Conservation (phyloP, 2,888 invertebrate genomes). For the Bellardia bayeri region DNA sequence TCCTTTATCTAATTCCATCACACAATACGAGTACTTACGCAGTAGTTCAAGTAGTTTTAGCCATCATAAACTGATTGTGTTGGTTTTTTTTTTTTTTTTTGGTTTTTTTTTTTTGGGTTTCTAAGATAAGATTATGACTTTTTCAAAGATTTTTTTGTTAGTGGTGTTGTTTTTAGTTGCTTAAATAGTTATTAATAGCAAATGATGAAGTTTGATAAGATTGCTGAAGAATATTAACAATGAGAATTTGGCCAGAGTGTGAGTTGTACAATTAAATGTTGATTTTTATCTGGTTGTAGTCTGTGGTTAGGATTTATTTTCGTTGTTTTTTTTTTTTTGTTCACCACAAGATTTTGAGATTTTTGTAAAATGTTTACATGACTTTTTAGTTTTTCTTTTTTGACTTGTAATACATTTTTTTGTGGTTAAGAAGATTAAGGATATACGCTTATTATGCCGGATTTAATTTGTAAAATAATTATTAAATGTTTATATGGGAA, state of each 20-base stretch:
- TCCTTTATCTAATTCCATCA: constrained; percentile 6
- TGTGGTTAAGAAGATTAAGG: not conserved
- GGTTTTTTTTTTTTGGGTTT: constrained; percentile 18
- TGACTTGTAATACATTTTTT: not conserved
- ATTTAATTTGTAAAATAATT: not conserved
- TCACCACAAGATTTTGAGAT: not conserved
- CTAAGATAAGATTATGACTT: constrained; percentile 55
- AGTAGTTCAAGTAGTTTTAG: constrained; percentile 7
- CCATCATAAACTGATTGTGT: constrained; percentile 25
- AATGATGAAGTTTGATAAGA: constrained; percentile 44
- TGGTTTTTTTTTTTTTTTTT: constrained; percentile 27
- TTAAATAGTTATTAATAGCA: constrained; percentile 42
- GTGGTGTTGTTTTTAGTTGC: not conserved
- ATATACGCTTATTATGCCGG: not conserved
- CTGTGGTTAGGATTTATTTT: not conserved
- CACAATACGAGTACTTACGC: not conserved
- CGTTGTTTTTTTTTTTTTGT: not conserved
- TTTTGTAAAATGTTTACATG: not conserved
- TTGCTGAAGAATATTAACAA: not conserved
- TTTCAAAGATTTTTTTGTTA: constrained; percentile 15
- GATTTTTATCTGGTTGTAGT: constrained; percentile 39
- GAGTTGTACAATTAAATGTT: constrained; percentile 52
- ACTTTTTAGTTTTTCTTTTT: not conserved
- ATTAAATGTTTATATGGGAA: not conserved
- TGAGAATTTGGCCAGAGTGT: constrained; percentile 6